Base-by-base conservation (phyloP, 2,113 vertebrate genomes). In the Sminthopsis crassicaudata region DNA sequence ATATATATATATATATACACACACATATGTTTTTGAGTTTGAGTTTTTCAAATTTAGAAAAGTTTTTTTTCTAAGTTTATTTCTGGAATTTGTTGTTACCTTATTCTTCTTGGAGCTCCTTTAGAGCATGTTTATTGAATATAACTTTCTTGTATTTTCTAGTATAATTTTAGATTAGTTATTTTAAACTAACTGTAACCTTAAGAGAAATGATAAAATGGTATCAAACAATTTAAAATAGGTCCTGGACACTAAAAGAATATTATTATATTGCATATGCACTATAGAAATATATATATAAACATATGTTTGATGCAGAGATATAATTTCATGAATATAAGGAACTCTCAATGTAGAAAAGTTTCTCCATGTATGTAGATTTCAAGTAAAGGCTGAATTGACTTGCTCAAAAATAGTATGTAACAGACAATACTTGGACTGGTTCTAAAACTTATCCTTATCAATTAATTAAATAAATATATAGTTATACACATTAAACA, bases 141-240 rank as follows among this genome's bases (percentile, higher is more conserved):
- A 84, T 67, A 10, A 8, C 55, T 55, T 91, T 93, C n/a, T 42
- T 94, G 19, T 88, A n/a, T 92, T 95, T 94, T 93, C 6, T 19
- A n/a, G 5, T 76, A 95, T 89, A 46, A 95, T 95, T 91, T 90
- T 8, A 89, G 24, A 76, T 76, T n/a, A n/a, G 2, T 30, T 76
- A 36, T n/a, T 76, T 84, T 91, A 90, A 92, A 16, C 84, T 57
- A 95, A 91, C 67, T 50, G 36, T 93, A 57, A 92, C 30, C 30
- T 57, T 96, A 76, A 91, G 9, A 36, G 84, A 96, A 95, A 92
- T 96, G 53, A 60, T 27, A 94, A 95, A 95, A 92, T 96, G 57
- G 60, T 25, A 94, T 92, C 42, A 91, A 57, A 93, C 89, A 26
- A 91, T 90, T 93, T 92, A 52, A 76, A 92, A 91, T 2, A 48